Conservation (phyloP, 2,113 vertebrate genomes). For the Numenius arquata region DNA sequence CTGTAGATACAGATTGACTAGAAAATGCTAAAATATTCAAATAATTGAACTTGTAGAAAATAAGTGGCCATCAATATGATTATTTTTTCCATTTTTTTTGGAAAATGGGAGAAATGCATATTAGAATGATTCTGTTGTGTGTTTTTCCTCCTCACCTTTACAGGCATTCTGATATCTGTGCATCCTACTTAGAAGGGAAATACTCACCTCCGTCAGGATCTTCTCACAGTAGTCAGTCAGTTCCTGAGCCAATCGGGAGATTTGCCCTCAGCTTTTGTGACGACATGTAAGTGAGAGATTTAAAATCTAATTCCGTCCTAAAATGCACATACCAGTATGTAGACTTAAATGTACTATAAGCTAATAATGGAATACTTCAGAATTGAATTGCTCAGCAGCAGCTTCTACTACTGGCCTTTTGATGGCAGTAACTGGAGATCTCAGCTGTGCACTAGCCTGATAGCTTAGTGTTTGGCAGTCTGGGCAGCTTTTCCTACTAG, state of each 20-base stretch:
- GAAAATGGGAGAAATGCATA: not conserved
- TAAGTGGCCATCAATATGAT: not conserved
- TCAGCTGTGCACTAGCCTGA: not conserved
- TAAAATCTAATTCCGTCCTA: not conserved
- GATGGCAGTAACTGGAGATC: not conserved
- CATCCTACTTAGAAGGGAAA: slow-evolving; percentile 81
- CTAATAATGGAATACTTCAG: not conserved
- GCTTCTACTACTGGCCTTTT: not conserved
- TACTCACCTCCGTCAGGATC: slow-evolving; percentile 34
- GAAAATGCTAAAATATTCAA: not conserved
- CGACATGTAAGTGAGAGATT: slow-evolving; percentile 80
- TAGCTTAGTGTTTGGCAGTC: not conserved
- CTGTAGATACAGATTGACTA: not conserved
- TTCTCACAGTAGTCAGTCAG: slow-evolving; percentile 36
- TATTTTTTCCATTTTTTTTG: not conserved
- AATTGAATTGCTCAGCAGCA: not conserved
- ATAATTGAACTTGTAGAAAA: not conserved
- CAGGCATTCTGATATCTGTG: slow-evolving; percentile 77
- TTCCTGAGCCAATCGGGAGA: slow-evolving; percentile 65
- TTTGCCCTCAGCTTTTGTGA: slow-evolving; percentile 82
- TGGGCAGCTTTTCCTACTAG: not conserved
- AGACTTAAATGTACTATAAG: not conserved
- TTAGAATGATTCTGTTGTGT: not conserved
- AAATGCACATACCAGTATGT: not conserved
- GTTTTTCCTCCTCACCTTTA: not conserved